Evolutionary conservation across 1,140 invertebrate genomes (phyloP), one percentile per base, ranked within the genome.

Genomic region (Euwallacea fornicatus): DNA sequence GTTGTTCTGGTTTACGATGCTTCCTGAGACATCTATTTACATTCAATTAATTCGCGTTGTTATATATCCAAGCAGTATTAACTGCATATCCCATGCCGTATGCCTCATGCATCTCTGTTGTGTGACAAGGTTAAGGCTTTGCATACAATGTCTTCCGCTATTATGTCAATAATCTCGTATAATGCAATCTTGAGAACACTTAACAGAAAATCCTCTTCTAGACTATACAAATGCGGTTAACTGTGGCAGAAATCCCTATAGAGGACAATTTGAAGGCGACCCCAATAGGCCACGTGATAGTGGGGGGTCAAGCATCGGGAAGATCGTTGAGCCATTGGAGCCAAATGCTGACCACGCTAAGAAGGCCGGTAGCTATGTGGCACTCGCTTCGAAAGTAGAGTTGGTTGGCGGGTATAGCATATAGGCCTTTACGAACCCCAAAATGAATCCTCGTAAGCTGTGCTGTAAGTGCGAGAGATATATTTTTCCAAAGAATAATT

Each of bases 311-410:
- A 71, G 85, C 88, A 0, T 84, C 84, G 3, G 92, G 91, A 44
- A 88, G 88, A 76, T 86, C 91, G 0, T 77, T 90, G n/a, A 87
- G 86, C 56, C 92, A 94, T 78, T 94, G 92, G 92, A 89, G 89
- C 75, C 91, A 93, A 82, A 93, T 94, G 92, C 82, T 94, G 69
- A 84, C 87, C n/a, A 90, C 90, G 15, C 84, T 92, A 53, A 86
- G 92, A 68, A 93, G 91, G 79, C 91, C 92, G 0, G 88, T 93
- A 50, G 90, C 91, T 8, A 93, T 93, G 91, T 94, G 92, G 92
- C 93, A 94, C 82, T 85, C 89, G 41, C 82, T 94, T n/a, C 84
- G 90, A 71, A 88, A 88, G 78, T 88, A 15, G 11, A 61, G 3
- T 61, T 41, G 3, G 7, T 9, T 0, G 16, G n/a, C 10, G 21